These are phyloP conservation scores for Venusia cambrica DNA, from an alignment of 2,888 invertebrate species.

Conservation along the genomic window DNA sequence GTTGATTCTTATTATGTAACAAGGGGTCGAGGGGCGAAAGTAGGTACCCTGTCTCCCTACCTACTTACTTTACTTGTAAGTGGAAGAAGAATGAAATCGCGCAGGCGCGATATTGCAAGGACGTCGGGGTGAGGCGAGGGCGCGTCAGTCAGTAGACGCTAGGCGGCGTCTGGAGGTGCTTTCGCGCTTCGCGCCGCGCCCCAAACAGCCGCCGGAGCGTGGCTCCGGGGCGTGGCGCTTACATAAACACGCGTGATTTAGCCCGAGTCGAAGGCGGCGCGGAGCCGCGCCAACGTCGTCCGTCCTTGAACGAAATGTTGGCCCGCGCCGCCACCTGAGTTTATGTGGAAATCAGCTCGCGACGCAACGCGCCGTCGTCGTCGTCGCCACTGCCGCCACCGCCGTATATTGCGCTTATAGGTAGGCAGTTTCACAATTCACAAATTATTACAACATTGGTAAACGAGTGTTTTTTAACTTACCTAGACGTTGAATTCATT, in stretches of 20 bases:
- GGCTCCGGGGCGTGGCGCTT: slow-evolving; percentile 81
- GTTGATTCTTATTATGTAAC: no score
- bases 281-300: slow-evolving; percentile 70
- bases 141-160: slow-evolving; percentile 77
- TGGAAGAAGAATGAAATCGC: slow-evolving; percentile 30
- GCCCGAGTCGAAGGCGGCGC: slow-evolving; percentile 62
- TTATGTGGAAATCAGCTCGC: slow-evolving; percentile 62
- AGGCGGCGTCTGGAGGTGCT: slow-evolving; percentile 76
- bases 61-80: slow-evolving; percentile 49
- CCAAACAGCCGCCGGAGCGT: slow-evolving; percentile 74
- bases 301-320: slow-evolving; percentile 74
- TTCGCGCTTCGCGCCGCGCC: slow-evolving; percentile 75
- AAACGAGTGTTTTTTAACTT: no score
- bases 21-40: no score
- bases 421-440: slow-evolving; percentile 39
- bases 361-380: slow-evolving; percentile 66
- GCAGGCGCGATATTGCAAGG: slow-evolving; percentile 58
- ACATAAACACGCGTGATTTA: slow-evolving; percentile 76
- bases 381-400: slow-evolving; percentile 66
- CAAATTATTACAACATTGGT: no score
- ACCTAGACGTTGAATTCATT: no score
- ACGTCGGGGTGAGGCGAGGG: slow-evolving; percentile 47
- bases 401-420: slow-evolving; percentile 72
- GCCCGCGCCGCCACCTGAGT: slow-evolving; percentile 68
- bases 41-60: no score